Evolutionary conservation across 2,113 vertebrate genomes (phyloP).

Genomic region (Tyrannus savana): DNA sequence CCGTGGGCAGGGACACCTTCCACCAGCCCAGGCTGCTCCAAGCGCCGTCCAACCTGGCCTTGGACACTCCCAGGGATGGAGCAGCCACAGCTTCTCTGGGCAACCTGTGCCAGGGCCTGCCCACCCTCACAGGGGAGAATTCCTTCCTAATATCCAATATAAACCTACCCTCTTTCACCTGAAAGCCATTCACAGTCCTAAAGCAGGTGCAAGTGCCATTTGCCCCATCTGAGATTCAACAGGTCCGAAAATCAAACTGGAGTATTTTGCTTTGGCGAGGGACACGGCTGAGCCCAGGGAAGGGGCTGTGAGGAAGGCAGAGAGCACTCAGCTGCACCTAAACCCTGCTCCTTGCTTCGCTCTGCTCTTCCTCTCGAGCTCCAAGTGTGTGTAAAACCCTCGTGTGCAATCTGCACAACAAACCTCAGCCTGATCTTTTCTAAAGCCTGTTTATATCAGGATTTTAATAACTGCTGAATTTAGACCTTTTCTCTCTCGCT

Average conservation of each 20-base stretch:
- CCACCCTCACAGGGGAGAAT: neutral
- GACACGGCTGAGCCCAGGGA: accelerated
- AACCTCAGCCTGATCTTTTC: neutral
- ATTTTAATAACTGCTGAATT: neutral
- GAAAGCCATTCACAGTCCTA: neutral
- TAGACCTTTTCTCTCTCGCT: neutral
- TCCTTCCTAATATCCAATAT: neutral
- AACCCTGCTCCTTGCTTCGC: neutral
- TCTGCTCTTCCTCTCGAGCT: neutral
- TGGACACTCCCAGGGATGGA: neutral
- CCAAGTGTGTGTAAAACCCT: neutral
- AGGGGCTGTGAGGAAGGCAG: neutral
- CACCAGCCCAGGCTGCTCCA: neutral
- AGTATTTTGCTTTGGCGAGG: neutral
- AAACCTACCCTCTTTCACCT: neutral
- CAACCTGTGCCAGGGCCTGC: neutral
- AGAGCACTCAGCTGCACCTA: neutral
- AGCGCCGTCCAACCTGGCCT: neutral
- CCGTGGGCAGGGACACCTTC: neutral
- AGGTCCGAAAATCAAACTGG: neutral
- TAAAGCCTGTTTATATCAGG: neutral
- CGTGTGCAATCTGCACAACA: neutral
- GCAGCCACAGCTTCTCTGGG: neutral
- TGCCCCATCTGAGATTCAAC: neutral
- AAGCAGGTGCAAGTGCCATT: neutral